Evolutionary conservation across 2,113 vertebrate genomes (phyloP), one percentile per base, ranked within the genome.

Genomic region (Neodontobutis hainanensis): DNA sequence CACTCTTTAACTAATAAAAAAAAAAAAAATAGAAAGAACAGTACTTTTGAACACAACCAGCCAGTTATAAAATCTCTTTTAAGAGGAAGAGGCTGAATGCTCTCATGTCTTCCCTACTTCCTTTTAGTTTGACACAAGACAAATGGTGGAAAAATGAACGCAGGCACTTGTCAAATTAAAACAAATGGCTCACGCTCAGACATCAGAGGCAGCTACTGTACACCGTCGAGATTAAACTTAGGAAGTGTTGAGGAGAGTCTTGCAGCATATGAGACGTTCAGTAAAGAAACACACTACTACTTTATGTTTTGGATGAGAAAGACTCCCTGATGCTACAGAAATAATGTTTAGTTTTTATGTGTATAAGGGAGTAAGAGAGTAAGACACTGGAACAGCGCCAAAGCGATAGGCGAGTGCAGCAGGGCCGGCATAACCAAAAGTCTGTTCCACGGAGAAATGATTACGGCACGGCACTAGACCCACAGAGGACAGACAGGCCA

Each of bases 401-500:
- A 50, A 77, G 74, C 40, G 77, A 80, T 60, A 68, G 73, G n/a
- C 32, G 60, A 57, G 58, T 56, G 9, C 73, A 73, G 68, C 57
- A 58, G 70, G 75, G 70, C 73, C 68, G 73, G 68, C 27, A 51
- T 68, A 85, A 77, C 83, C 69, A 78, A 83, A 87, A 65, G 76
- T 75, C 68, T 44, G 57, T 58, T 76, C 73, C 64, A 57, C 59
- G 42, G 59, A 46, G 81, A 70, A 73, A 81, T 71, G 53, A 85
- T 87, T 81, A 85, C 72, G 77, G 51, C 43, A 36, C 60, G 49
- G 68, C 34, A 34, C 63, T 8, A 11, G 61, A 68, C 68, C 77
- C 70, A 64, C 59, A 34, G 66, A 73, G 75, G 65, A 75, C 46
- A 59, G 52, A 78, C 58, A 74, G 80, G 80, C 53, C 66, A 69